These are phyloP conservation scores for Eulemur coronatus DNA, from an alignment of 2,797 vertebrate species.

Conservation along the genomic window DNA sequence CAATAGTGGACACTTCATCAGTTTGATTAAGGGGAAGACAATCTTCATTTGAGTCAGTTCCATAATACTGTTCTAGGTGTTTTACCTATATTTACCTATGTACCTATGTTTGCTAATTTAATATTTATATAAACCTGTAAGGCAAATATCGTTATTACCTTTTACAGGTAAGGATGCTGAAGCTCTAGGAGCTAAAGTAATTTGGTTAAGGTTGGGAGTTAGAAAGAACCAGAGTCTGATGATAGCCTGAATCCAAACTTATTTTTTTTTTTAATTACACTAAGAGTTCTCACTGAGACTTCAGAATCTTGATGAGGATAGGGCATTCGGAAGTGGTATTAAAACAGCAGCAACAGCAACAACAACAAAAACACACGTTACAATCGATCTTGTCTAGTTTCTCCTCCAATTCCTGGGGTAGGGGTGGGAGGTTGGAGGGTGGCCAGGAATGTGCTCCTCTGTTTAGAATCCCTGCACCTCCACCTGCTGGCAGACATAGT, in stretches of 20 bases:
- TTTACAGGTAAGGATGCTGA: background rate
- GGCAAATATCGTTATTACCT: background rate
- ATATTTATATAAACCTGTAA: background rate
- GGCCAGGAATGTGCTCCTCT: background rate
- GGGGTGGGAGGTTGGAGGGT: background rate
- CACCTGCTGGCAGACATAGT: constrained; percentile 40
- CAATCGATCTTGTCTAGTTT: background rate
- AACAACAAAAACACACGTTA: background rate
- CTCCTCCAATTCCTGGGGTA: background rate
- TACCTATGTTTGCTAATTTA: background rate
- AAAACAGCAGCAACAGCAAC: background rate
- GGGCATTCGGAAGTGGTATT: background rate
- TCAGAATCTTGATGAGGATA: background rate
- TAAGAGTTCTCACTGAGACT: background rate
- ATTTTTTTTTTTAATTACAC: constrained; percentile 12
- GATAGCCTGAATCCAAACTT: constrained; percentile 9
- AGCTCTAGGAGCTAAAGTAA: background rate
- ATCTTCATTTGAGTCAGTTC: background rate
- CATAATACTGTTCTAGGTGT: background rate
- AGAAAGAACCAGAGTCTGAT: background rate
- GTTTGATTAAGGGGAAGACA: constrained; percentile 22
- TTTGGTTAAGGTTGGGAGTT: background rate
- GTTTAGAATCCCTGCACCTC: constrained; percentile 46
- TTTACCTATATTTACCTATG: background rate
- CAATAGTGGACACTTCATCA: background rate